Conservation (phyloP, 2,113 vertebrate genomes). For the Lepus europaeus region DNA sequence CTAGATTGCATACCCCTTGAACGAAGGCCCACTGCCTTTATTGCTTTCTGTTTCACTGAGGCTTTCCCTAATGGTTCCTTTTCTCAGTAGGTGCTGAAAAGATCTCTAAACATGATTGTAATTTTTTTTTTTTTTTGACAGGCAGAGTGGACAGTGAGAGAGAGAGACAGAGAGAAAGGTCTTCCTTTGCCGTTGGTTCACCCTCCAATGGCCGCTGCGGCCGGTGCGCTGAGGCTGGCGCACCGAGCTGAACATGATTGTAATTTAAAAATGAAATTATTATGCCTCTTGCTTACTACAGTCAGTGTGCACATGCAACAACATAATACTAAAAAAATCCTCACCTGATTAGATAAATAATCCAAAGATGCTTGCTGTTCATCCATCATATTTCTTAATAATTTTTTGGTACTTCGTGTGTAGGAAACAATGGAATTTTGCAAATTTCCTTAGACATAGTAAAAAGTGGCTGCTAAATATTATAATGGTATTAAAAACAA, state of each 20-base stretch:
- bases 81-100: neutral
- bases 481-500: slow-evolving; percentile 13
- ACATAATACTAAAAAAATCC: neutral
- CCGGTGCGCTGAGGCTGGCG: too few relatives aligned
- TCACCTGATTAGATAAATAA: slow-evolving; percentile 93
- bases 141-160: too few relatives aligned
- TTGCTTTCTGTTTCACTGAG: neutral
- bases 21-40: neutral
- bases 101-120: neutral
- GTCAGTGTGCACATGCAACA: neutral
- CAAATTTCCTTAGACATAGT: slow-evolving; percentile 90
- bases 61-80: neutral
- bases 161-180: too few relatives aligned
- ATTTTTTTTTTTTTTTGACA: too few relatives aligned
- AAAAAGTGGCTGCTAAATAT: slow-evolving; percentile 49
- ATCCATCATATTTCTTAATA: slow-evolving; percentile 94
- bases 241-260: too few relatives aligned
- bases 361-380: slow-evolving; percentile 94
- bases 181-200: too few relatives aligned
- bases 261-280: neutral
- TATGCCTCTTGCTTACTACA: neutral
- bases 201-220: too few relatives aligned
- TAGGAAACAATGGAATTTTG: slow-evolving; percentile 93
- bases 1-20: neutral
- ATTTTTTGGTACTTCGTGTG: slow-evolving; percentile 92